Evolutionary conservation across 2,113 vertebrate genomes (phyloP).

Genomic region (Xenopus borealis): DNA sequence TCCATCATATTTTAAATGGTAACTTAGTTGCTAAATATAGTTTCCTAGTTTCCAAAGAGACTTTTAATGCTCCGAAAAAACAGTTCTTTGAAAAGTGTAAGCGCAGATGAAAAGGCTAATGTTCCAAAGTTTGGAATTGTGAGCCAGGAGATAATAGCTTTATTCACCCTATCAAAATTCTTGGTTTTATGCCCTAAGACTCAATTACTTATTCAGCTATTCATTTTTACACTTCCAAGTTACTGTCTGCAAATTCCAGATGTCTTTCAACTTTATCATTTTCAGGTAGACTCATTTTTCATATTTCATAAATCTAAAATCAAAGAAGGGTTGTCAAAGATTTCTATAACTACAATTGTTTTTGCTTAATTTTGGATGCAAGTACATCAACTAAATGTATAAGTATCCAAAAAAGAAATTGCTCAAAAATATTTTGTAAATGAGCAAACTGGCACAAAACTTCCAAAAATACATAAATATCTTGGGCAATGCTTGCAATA

Average conservation of each 20-base stretch:
- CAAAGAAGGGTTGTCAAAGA: too few species aligned
- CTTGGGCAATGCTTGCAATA: too few species aligned
- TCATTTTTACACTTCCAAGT: conserved; percentile 9
- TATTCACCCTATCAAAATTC: conserved; percentile 34
- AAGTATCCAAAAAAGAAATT: too few species aligned
- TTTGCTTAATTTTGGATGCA: too few species aligned
- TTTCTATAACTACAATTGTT: too few species aligned
- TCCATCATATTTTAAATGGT: conserved; percentile 24
- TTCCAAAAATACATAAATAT: too few species aligned
- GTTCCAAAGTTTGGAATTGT: background rate
- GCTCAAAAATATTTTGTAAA: too few species aligned
- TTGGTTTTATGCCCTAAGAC: conserved; percentile 19
- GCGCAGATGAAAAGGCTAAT: conserved; percentile 13
- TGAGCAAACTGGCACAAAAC: too few species aligned
- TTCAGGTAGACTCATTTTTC: background rate
- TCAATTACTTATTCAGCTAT: conserved; percentile 5
- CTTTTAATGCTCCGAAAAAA: conserved; percentile 11
- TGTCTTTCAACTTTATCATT: conserved; percentile 4
- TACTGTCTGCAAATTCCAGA: conserved; percentile 29
- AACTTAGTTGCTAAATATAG: conserved; percentile 15
- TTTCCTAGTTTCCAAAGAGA: conserved; percentile 10
- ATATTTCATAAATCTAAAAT: background rate
- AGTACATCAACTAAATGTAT: too few species aligned
- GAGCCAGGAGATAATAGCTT: conserved; percentile 39
- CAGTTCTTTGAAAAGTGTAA: background rate